These are phyloP conservation scores for Boloria euphrosyne DNA, from an alignment of 2,888 invertebrate species.

Conservation along the genomic window DNA sequence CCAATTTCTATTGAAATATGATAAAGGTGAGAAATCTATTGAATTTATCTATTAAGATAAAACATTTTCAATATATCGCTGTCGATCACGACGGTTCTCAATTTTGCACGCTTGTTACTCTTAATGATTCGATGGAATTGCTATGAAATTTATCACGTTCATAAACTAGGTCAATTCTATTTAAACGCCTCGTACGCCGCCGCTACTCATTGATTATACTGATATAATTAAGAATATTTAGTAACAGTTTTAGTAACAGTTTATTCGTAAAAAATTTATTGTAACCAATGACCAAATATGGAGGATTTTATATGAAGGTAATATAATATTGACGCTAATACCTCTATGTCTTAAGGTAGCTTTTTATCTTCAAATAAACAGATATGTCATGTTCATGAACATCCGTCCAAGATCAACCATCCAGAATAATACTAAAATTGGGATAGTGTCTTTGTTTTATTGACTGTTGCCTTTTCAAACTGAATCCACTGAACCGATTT, in stretches of 20 bases:
- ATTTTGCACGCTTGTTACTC: constrained; percentile 24
- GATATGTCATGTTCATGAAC: too few relatives aligned
- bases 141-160: constrained; percentile 29
- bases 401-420: too few relatives aligned
- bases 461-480: too few relatives aligned
- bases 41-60: background rate
- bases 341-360: too few relatives aligned
- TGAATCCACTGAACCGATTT: too few relatives aligned
- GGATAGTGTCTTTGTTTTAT: too few relatives aligned
- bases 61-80: constrained; percentile 2
- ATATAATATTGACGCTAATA: too few relatives aligned
- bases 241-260: background rate
- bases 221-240: constrained; percentile 14
- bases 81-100: constrained; percentile 14
- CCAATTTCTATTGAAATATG: background rate
- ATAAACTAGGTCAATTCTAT: constrained; percentile 31
- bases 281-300: too few relatives aligned
- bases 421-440: too few relatives aligned
- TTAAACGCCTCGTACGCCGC: constrained; percentile 15
- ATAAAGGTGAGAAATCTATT: background rate
- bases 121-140: constrained; percentile 25
- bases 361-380: too few relatives aligned
- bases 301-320: too few relatives aligned
- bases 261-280: background rate
- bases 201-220: constrained; percentile 19